Percentiles rank a stretch among this genome's conserved stretches.
Conservation (phyloP, 2,797 vertebrate species). For the Lophotriccus pileatus region DNA sequence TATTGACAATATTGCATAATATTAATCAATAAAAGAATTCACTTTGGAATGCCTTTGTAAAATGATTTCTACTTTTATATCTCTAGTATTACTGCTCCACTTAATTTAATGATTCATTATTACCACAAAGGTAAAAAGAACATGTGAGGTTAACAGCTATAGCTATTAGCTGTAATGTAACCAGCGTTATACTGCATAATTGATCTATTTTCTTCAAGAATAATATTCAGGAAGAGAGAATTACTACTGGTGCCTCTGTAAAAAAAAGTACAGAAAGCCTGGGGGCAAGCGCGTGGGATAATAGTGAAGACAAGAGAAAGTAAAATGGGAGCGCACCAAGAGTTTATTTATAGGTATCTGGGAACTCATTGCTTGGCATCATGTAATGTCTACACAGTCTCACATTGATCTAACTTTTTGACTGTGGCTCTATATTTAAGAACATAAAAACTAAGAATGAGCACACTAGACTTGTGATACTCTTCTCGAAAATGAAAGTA, state of each 20-base stretch:
- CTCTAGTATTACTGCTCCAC: neutral
- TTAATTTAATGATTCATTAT: slow-evolving; percentile 1
- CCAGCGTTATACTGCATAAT: neutral
- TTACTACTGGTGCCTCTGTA: neutral
- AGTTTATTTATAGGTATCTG: slow-evolving; percentile 46
- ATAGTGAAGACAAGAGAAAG: slow-evolving; percentile 10
- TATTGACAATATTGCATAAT: neutral
- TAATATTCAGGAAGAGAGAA: neutral
- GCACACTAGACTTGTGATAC: neutral
- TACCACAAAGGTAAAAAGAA: slow-evolving; percentile 22
- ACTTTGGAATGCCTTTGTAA: slow-evolving; percentile 10
- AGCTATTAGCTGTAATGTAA: slow-evolving; percentile 29
- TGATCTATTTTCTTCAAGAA: slow-evolving; percentile 34
- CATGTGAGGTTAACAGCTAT: neutral
- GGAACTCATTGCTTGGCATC: slow-evolving; percentile 20
- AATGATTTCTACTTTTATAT: slow-evolving; percentile 15
- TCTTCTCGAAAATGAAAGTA: neutral
- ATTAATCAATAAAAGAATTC: neutral
- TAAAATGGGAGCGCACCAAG: neutral
- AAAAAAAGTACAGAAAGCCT: slow-evolving; percentile 20
- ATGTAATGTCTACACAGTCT: neutral
- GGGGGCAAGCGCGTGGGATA: neutral
- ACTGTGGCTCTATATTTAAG: slow-evolving; percentile 9
- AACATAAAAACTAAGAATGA: slow-evolving; percentile 19
- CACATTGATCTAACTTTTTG: neutral